A percentile compares a stretch with the other conserved stretches of the same genome.
Conservation (phyloP, 2,888 invertebrate genomes). For the Eupithecia tripunctaria region DNA sequence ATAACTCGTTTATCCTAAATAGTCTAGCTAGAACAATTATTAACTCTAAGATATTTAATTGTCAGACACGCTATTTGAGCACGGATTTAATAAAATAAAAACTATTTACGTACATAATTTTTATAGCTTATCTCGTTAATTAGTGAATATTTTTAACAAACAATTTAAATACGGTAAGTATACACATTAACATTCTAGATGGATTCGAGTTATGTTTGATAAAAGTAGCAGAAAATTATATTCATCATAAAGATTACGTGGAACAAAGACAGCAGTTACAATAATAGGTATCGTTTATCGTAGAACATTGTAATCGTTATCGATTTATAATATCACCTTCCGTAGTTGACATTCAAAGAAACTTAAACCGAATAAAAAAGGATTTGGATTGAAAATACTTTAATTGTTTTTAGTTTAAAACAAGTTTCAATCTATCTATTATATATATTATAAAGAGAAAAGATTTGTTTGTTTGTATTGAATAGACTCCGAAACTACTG, state of each 20-base stretch:
- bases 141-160: conserved; percentile 57
- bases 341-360: neutral
- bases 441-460: no score
- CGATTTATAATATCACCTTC: neutral
- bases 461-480: no score
- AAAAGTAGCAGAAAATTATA: conserved; percentile 11
- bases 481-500: no score
- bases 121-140: conserved; percentile 61
- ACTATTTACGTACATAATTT: conserved; percentile 62
- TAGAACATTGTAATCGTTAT: neutral
- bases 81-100: conserved; percentile 54
- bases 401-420: neutral
- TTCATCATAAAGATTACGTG: neutral
- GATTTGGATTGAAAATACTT: neutral
- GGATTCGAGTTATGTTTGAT: conserved; percentile 35
- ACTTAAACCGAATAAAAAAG: neutral
- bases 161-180: conserved; percentile 54
- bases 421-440: no score
- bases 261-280: neutral
- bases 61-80: conserved; percentile 55
- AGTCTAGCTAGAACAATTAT: conserved; percentile 48
- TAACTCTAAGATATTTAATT: conserved; percentile 54
- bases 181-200: conserved; percentile 50
- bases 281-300: neutral
- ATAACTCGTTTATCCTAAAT: conserved; percentile 23